Percentiles rank a stretch among this genome's conserved stretches.
Evolutionary conservation across 2,797 vertebrate genomes (phyloP).

Genomic region (Gastrophryne carolinensis): DNA sequence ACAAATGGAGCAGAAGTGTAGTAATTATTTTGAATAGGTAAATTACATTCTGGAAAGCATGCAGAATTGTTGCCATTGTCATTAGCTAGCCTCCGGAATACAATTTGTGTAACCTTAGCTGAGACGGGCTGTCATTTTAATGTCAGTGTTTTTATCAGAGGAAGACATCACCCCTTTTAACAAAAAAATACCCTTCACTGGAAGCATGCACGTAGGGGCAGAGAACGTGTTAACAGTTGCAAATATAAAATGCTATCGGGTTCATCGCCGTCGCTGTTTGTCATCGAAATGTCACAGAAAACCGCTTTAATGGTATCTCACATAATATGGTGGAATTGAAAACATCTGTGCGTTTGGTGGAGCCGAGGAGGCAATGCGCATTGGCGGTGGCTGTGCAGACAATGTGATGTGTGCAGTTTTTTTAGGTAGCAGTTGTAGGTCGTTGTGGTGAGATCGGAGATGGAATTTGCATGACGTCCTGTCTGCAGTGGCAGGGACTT

Average conservation of each 20-base stretch:
- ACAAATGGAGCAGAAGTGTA: slow-evolving; percentile 81
- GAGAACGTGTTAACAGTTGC: slow-evolving; percentile 83
- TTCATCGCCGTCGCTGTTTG: slow-evolving; percentile 88
- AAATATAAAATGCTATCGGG: slow-evolving; percentile 84
- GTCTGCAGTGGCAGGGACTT: slow-evolving; percentile 11
- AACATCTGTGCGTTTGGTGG: slow-evolving; percentile 78
- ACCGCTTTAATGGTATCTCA: slow-evolving; percentile 85
- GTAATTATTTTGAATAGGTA: slow-evolving; percentile 88
- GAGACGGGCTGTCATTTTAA: slow-evolving; percentile 88
- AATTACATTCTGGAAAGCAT: slow-evolving; percentile 88
- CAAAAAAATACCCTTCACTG: slow-evolving; percentile 70
- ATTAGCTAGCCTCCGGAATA: slow-evolving; percentile 84
- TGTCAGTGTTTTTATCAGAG: slow-evolving; percentile 85
- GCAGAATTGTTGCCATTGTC: slow-evolving; percentile 88
- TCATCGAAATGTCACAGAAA: slow-evolving; percentile 87
- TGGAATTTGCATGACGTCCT: slow-evolving; percentile 25
- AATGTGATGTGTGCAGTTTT: slow-evolving; percentile 58
- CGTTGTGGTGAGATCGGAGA: neutral
- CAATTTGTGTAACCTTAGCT: slow-evolving; percentile 95
- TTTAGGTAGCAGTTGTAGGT: slow-evolving; percentile 16
- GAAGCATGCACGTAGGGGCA: slow-evolving; percentile 65
- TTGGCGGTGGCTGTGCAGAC: slow-evolving; percentile 55
- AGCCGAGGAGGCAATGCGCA: slow-evolving; percentile 64
- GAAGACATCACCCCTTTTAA: slow-evolving; percentile 82
- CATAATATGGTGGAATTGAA: slow-evolving; percentile 81